Evolutionary conservation across 2,113 vertebrate species (phyloP), one percentile per base, ranked within the genome.

Genomic region (Callipepla californica): DNA sequence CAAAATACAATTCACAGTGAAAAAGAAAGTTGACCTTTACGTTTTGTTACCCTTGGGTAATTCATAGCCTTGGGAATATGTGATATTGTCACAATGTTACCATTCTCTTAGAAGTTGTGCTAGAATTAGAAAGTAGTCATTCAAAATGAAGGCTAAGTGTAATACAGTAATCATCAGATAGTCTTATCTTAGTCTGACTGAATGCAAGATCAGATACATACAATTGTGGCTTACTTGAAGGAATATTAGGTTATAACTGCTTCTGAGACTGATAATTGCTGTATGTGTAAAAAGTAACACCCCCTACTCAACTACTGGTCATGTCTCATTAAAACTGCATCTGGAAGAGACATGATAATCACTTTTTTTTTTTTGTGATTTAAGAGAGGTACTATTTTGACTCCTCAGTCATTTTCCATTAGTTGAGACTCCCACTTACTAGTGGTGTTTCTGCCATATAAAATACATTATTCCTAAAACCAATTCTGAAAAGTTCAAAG

Each of bases 1-100:
- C 66, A 87, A 96, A 96, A 90, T 92, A 86, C 67, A 85, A 92
- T 88, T 93, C 80, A 85, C 22, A 12, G 14, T n/a, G 28, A 85
- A 48, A 83, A 28, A 87, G 48, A 92, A 94, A 89, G 13, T 67
- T 93, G 90, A 95, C 85, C 83, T 96, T 96, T 94, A 75, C 61
- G 36, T 76, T 89, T 76, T 0, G 0, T 72, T 94, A 61, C 66
- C 22, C 51, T 86, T 68, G 61, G 72, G 23, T 65, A 84, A 44
- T 50, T 93, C 42, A 83, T 38, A 90, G 69, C 26, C 9, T 78
- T 79, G 40, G 77, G 48, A 90, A 88, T 83, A 89, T 48, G 58
- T 78, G 62, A 34, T 16, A 7, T 67, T 89, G 70, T 90, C 90
- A 93, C 78, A 94, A 88, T 51, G 23, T 75, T 88, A 36, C 47